Percentiles rank a stretch among this genome's conserved stretches.
Evolutionary conservation across 2,888 invertebrate species (phyloP).

Genomic region (Elaeidobius kamerunicus): DNA sequence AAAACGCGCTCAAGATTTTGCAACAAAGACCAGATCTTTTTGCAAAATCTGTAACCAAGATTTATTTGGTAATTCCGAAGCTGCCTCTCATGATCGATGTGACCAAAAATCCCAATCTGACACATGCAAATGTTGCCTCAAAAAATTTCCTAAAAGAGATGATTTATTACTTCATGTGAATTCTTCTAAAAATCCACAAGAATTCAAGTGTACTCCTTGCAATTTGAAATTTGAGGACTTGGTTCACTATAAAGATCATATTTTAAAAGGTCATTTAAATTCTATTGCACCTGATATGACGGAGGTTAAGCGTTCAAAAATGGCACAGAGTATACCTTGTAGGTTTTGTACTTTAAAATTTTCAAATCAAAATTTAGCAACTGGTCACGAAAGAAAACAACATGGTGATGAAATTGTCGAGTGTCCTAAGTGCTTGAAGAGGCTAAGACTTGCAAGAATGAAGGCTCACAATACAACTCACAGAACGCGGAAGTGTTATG

Average conservation of each 20-base stretch:
- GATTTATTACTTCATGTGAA: background rate
- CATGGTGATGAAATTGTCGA: conserved; percentile 25
- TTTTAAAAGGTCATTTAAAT: conserved; percentile 4
- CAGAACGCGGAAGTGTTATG: conserved; percentile 17
- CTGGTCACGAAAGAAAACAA: conserved; percentile 33
- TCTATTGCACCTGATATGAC: background rate
- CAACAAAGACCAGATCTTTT: conserved; percentile 25
- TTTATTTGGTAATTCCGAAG: conserved; percentile 25
- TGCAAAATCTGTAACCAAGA: conserved; percentile 31
- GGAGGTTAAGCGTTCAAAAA: background rate
- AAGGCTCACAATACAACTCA: conserved; percentile 24
- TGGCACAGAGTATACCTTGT: conserved; percentile 23
- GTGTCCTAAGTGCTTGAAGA: conserved; percentile 15
- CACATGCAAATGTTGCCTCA: conserved; percentile 5
- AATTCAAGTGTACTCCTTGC: conserved; percentile 1
- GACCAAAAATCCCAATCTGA: background rate
- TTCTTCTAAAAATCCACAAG: background rate
- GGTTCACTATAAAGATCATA: conserved; percentile 5
- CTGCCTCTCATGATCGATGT: background rate
- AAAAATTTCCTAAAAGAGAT: conserved; percentile 2
- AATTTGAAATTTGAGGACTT: background rate
- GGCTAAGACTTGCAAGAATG: conserved; percentile 15
- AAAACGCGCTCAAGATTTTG: conserved; percentile 9
- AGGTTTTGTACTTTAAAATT: conserved; percentile 44
- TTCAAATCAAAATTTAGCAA: conserved; percentile 26